phyloP scores from a whole-genome alignment of 2,797 vertebrate genomes.

The Phrynocephalus forsythii region DNA sequence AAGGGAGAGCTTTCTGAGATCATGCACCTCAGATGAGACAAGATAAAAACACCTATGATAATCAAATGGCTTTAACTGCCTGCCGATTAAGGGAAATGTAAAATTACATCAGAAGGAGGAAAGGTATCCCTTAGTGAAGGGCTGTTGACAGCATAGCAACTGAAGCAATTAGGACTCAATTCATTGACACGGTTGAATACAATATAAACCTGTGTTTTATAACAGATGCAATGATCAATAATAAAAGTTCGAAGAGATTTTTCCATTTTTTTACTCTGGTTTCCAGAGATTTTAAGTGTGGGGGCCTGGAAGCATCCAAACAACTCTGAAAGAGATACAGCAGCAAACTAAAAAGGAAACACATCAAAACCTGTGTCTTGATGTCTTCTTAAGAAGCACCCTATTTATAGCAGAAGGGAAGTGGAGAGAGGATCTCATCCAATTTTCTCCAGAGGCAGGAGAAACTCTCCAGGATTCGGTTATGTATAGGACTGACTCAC shows the following conservation, averaged over 20 bases:
- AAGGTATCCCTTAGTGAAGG: background rate
- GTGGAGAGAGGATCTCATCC: background rate
- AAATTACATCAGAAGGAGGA: background rate
- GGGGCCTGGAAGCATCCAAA: background rate
- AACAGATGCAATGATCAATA: background rate
- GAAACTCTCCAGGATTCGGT: background rate
- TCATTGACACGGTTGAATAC: background rate
- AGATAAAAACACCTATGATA: background rate
- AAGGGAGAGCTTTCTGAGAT: background rate
- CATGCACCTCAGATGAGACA: background rate
- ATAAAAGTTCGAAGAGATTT: background rate
- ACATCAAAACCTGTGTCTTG: background rate
- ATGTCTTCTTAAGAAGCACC: background rate
- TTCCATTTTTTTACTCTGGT: no score
- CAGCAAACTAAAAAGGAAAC: background rate
- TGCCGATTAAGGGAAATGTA: background rate
- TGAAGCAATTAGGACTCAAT: background rate
- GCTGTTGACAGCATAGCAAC: background rate
- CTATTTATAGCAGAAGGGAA: background rate
- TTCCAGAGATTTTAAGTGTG: background rate
- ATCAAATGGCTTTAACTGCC: background rate
- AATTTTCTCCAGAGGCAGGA: background rate
- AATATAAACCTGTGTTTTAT: background rate
- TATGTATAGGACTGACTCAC: no score
- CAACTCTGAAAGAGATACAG: background rate